Evolutionary conservation across 2,113 vertebrate species (phyloP).

Genomic region (Polyodon spathula): DNA sequence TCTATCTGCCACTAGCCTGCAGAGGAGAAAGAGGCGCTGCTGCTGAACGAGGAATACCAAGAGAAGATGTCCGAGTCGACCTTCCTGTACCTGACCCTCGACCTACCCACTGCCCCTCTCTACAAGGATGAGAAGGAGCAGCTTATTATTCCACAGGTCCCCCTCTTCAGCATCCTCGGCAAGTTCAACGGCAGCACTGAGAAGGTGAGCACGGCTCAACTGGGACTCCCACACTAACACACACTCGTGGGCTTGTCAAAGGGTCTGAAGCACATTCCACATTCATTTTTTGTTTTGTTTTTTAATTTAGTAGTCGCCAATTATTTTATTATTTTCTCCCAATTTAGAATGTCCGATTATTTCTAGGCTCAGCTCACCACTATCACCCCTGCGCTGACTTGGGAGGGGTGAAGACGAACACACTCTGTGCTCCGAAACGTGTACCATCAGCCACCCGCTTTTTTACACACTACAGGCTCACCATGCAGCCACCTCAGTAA

Average conservation of each 20-base stretch:
- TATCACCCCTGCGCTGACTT: too few relatives aligned
- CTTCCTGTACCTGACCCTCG: slow-evolving; percentile 88
- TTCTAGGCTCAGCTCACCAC: too few relatives aligned
- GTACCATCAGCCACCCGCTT: too few relatives aligned
- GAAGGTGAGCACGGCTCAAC: slow-evolving; percentile 59
- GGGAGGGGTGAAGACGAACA: too few relatives aligned
- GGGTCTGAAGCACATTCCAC: too few relatives aligned
- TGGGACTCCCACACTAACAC: background rate
- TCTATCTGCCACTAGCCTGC: slow-evolving; percentile 48
- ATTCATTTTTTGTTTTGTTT: too few relatives aligned
- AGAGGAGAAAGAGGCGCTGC: slow-evolving; percentile 85
- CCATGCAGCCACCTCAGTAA: too few relatives aligned
- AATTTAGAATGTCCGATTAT: too few relatives aligned
- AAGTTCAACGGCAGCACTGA: slow-evolving; percentile 91
- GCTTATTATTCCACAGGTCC: slow-evolving; percentile 95
- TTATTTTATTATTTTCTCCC: too few relatives aligned
- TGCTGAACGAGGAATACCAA: slow-evolving; percentile 82
- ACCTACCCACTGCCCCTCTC: slow-evolving; percentile 88
- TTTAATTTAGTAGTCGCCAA: too few relatives aligned
- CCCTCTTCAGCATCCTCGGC: slow-evolving; percentile 90
- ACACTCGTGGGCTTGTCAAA: background rate
- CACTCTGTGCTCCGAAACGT: too few relatives aligned
- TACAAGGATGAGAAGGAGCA: slow-evolving; percentile 98
- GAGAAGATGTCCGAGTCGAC: slow-evolving; percentile 89
- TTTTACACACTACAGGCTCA: too few relatives aligned